Evolutionary conservation across 2,888 invertebrate genomes (phyloP).

Genomic region (Bombylius major): DNA sequence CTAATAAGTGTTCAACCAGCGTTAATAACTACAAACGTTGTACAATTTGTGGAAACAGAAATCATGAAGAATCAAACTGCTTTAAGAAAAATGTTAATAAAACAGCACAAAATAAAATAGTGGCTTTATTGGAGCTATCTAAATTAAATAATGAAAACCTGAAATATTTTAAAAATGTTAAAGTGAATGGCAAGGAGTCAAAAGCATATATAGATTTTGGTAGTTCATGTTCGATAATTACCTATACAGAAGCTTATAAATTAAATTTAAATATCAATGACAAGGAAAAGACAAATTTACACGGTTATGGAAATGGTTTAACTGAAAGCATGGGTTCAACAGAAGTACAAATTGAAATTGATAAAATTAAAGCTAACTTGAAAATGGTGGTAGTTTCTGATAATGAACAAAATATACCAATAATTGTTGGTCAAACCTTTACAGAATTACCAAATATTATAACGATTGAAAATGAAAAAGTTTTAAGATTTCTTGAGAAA

Average conservation of each 20-base stretch:
- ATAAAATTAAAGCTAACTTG: not conserved
- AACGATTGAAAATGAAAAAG: not conserved
- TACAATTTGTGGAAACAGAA: too few species aligned
- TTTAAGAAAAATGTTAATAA: too few species aligned
- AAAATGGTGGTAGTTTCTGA: constrained; percentile 1
- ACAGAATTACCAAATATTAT: constrained; percentile 3
- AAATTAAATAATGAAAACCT: too few species aligned
- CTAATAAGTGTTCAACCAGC: too few species aligned
- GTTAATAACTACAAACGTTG: too few species aligned
- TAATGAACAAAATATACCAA: constrained; percentile 1
- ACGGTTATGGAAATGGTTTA: not conserved
- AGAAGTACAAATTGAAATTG: not conserved
- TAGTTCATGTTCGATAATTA: not conserved
- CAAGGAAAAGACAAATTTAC: not conserved
- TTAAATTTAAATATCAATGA: not conserved
- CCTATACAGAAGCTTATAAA: not conserved
- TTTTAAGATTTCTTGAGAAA: not conserved
- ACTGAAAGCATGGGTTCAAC: not conserved
- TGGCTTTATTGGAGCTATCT: too few species aligned
- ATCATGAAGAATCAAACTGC: too few species aligned
- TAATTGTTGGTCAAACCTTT: constrained; percentile 3
- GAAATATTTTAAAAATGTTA: not conserved
- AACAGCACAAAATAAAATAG: too few species aligned
- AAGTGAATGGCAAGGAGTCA: not conserved
- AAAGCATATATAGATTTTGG: not conserved